Evolutionary conservation across 2,113 vertebrate species (phyloP).

Genomic region (Neofelis nebulosa): DNA sequence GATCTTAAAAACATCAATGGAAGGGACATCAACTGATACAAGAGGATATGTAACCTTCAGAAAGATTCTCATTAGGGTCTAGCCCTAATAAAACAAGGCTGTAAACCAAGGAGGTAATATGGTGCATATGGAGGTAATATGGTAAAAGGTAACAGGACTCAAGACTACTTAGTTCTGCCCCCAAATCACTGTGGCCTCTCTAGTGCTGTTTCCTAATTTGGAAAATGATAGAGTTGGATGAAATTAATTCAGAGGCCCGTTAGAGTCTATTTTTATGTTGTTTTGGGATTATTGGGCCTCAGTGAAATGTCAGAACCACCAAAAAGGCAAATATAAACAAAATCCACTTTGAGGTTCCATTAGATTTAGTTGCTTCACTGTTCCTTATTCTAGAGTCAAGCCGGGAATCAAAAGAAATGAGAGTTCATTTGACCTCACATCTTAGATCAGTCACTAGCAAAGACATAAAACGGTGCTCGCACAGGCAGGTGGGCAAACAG

Average conservation of each 20-base stretch:
- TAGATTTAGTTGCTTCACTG: neutral
- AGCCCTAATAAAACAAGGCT: neutral
- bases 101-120: neutral
- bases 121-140: neutral
- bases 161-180: neutral
- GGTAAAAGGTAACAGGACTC: neutral
- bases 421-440: neutral
- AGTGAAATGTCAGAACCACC: neutral
- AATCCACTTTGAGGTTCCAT: neutral
- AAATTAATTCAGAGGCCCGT: neutral
- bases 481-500: neutral
- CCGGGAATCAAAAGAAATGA: neutral
- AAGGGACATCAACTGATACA: neutral
- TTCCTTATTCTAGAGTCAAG: neutral
- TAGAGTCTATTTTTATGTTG: neutral
- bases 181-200: neutral
- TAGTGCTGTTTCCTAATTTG: neutral
- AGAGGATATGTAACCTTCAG: slow-evolving; percentile 1
- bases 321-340: neutral
- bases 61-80: neutral
- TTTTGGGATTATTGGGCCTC: neutral
- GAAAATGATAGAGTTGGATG: neutral
- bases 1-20: neutral
- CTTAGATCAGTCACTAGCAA: neutral
- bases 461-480: neutral